These are phyloP conservation scores for Buathra laborator DNA, from an alignment of 2,888 invertebrate genomes.

Conservation along the genomic window DNA sequence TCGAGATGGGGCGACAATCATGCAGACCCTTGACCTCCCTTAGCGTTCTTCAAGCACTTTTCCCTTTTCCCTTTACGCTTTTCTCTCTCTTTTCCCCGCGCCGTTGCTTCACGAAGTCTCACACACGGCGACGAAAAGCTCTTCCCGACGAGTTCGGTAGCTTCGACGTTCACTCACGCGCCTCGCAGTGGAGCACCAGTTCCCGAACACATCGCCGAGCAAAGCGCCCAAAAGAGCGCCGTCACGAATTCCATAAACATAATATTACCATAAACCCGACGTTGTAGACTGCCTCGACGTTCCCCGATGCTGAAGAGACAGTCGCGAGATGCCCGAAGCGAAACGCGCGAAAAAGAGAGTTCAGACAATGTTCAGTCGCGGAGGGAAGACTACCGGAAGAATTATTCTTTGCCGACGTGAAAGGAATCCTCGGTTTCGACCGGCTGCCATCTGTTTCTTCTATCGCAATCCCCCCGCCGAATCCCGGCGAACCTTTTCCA, in stretches of 20 bases:
- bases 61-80: constrained; percentile 4
- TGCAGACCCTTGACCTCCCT: constrained; percentile 36
- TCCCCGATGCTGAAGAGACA: constrained; percentile 56
- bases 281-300: constrained; percentile 41
- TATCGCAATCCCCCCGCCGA: neutral
- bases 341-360: constrained; percentile 41
- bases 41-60: constrained; percentile 2
- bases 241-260: constrained; percentile 66
- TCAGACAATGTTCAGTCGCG: constrained; percentile 31
- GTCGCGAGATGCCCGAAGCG: constrained; percentile 44
- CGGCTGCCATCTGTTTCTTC: constrained; percentile 26
- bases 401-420: constrained; percentile 57
- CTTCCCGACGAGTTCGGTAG: constrained; percentile 17
- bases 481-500: neutral
- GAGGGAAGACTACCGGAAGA: constrained; percentile 49
- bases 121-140: constrained; percentile 31
- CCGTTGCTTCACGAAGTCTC: neutral
- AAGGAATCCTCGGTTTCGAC: constrained; percentile 42
- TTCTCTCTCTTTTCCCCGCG: neutral
- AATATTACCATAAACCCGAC: constrained; percentile 67
- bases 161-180: constrained; percentile 21
- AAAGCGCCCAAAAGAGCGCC: constrained; percentile 24
- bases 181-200: constrained; percentile 14
- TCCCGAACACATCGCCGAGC: neutral
- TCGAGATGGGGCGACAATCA: constrained; percentile 19